Conservation (phyloP, 2,888 invertebrate genomes). For the Allacma fusca region DNA sequence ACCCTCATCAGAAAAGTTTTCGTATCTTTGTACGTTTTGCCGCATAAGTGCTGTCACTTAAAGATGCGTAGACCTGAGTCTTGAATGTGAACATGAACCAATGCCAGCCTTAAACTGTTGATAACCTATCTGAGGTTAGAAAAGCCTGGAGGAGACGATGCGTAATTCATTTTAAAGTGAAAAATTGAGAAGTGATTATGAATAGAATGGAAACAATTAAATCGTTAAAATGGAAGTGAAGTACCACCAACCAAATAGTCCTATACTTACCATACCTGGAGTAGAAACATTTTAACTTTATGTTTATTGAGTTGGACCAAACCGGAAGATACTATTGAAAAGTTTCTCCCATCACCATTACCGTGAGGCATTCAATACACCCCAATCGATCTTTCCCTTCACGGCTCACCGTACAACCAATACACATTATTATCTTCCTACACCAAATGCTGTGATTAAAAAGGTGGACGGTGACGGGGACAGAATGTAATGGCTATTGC, state of each 20-base stretch:
- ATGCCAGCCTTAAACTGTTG: background rate
- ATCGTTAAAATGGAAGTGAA: slow-evolving; percentile 22
- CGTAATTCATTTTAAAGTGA: slow-evolving; percentile 10
- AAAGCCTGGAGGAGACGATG: background rate
- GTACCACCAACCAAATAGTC: background rate
- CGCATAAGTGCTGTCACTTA: too few relatives aligned
- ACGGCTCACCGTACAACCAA: background rate
- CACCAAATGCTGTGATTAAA: background rate
- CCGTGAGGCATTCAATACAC: too few relatives aligned
- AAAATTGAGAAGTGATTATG: background rate
- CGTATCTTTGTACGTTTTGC: too few relatives aligned
- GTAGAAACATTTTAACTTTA: background rate
- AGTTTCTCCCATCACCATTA: background rate
- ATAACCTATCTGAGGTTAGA: slow-evolving; percentile 1
- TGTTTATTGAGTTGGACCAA: background rate
- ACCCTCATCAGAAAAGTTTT: too few relatives aligned
- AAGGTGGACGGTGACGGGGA: background rate
- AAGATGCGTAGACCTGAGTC: too few relatives aligned
- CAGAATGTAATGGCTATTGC: slow-evolving; percentile 11
- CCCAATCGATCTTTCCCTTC: background rate
- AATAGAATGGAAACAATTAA: slow-evolving; percentile 23
- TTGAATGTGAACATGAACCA: background rate
- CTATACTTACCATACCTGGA: background rate
- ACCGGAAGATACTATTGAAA: slow-evolving; percentile 13
- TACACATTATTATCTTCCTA: background rate